Evolutionary conservation across 2,888 invertebrate genomes (phyloP).

Genomic region (Imbricaverruca yamaguchii): DNA sequence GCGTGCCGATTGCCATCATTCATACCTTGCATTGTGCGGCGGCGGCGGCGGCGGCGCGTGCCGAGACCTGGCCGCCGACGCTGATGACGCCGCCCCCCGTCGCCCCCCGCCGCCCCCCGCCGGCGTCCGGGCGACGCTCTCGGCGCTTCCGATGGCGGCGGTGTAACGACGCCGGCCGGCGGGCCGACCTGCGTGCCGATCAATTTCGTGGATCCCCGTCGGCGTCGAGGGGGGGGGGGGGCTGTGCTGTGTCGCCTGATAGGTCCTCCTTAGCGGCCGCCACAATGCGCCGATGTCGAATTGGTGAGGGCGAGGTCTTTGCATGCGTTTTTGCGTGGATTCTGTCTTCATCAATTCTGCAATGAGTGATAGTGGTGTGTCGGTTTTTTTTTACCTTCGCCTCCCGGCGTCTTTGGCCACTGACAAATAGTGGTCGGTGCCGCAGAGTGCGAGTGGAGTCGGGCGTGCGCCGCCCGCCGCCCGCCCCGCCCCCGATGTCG

Average conservation of each 20-base stretch:
- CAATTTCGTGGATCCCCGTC: no score
- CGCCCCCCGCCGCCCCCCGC: background rate
- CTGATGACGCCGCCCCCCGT: background rate
- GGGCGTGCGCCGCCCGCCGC: background rate
- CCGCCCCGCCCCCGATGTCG: background rate
- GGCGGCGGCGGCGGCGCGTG: background rate
- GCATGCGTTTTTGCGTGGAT: background rate
- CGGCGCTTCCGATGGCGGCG: background rate
- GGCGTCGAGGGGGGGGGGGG: no score
- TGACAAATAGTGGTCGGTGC: slow-evolving; percentile 14
- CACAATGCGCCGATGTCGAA: background rate
- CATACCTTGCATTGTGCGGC: slow-evolving; percentile 19
- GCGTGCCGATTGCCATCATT: slow-evolving; percentile 20
- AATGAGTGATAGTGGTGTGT: slow-evolving; percentile 5
- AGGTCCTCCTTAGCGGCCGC: background rate
- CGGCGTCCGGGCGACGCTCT: background rate
- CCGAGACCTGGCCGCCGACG: background rate
- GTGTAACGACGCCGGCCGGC: background rate
- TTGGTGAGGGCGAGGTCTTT: background rate
- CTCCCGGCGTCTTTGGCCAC: background rate
- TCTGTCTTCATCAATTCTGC: slow-evolving; percentile 9
- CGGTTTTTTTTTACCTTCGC: background rate
- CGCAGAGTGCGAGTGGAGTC: background rate
- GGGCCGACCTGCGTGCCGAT: no score
- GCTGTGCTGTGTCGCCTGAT: background rate